Conservation (phyloP, 2,888 invertebrate species). For the Oscheius sp. region DNA sequence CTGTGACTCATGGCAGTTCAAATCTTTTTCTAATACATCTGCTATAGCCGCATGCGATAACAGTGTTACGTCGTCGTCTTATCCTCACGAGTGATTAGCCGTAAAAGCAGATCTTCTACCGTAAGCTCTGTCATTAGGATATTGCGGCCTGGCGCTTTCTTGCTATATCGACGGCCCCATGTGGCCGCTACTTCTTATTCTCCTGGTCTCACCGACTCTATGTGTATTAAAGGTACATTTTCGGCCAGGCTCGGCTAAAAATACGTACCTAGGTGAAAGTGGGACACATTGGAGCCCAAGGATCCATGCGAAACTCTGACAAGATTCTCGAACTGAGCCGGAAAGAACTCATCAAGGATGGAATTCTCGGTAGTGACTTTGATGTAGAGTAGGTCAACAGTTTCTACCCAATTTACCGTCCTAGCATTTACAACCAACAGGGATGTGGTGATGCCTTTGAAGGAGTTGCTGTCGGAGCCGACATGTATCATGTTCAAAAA, state of each 20-base stretch:
- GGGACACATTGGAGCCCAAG: conserved; percentile 71
- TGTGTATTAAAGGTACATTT: too few species aligned
- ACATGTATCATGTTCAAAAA: conserved; percentile 72
- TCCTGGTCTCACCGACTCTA: too few species aligned
- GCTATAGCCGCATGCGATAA: too few species aligned
- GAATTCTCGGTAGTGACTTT: conserved; percentile 66
- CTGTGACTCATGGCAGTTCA: too few species aligned
- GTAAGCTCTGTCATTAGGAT: too few species aligned
- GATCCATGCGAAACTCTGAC: conserved; percentile 69
- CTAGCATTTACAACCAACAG: conserved; percentile 67
- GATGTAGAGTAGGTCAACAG: conserved; percentile 64
- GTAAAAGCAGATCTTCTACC: too few species aligned
- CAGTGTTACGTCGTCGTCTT: too few species aligned
- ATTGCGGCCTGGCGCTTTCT: too few species aligned
- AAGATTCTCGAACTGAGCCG: conserved; percentile 67
- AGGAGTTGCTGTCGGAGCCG: conserved; percentile 72
- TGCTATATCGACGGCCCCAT: too few species aligned
- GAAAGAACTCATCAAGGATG: conserved; percentile 64
- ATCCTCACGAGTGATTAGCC: too few species aligned
- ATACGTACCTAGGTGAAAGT: conserved; percentile 52
- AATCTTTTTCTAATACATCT: too few species aligned
- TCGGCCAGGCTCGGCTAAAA: neutral
- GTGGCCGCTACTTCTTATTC: too few species aligned
- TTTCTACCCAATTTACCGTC: neutral
- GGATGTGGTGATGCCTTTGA: conserved; percentile 72